Conservation (phyloP, 92 coral and sea anemone genomes). For the Paragorgia papillata region DNA sequence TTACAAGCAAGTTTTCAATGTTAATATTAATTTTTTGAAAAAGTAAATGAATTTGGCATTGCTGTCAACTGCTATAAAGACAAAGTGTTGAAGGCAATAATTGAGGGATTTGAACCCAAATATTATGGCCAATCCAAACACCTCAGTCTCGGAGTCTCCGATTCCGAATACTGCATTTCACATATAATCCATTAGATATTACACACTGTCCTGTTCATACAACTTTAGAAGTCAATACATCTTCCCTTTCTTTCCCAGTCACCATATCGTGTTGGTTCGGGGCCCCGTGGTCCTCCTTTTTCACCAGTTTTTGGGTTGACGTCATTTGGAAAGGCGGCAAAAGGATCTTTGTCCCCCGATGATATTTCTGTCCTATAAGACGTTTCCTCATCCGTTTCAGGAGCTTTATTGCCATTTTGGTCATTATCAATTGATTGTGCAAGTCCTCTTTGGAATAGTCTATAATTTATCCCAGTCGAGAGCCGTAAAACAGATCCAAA, state of each 20-base stretch:
- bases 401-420: not conserved
- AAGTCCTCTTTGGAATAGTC: conserved; percentile 7
- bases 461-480: conserved; percentile 19
- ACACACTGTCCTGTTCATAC: no score
- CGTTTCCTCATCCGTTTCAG: conserved; percentile 44
- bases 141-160: no score
- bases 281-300: conserved; percentile 95
- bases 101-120: no score
- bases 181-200: no score
- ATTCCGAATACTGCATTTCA: no score
- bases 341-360: conserved; percentile 65
- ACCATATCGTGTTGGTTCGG: conserved; percentile 99
- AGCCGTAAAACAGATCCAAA: conserved; percentile 3
- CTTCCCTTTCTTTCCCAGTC: conserved; percentile 99
- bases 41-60: no score
- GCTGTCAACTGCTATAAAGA: no score
- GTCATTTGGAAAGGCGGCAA: conserved; percentile 86
- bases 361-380: not conserved
- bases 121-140: no score
- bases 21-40: no score
- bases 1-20: no score
- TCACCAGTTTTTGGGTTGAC: conserved; percentile 91
- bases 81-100: no score
- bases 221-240: conserved; percentile 81
- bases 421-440: conserved; percentile 20